Conservation (phyloP, 2,113 vertebrate species). For the Cricetomys ansorgei region DNA sequence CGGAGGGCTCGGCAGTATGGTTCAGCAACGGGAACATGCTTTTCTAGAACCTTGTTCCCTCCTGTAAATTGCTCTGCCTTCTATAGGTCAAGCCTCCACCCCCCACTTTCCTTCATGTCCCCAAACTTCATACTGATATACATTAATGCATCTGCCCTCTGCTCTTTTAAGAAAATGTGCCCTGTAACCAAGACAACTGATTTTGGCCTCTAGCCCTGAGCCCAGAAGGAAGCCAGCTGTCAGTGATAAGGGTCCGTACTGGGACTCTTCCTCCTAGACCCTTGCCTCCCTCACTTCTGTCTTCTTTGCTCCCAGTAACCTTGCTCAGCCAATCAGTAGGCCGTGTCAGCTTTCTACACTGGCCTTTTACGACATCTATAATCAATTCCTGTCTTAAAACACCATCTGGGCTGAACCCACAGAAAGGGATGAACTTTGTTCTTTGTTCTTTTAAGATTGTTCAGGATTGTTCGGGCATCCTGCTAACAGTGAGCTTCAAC, state of each 20-base stretch:
- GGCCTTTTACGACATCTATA: constrained; percentile 48
- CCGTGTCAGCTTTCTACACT: neutral
- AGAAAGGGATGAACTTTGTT: constrained; percentile 39
- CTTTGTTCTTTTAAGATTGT: neutral
- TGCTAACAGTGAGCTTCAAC: neutral
- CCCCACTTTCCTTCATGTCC: neutral
- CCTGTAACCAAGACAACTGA: constrained; percentile 67
- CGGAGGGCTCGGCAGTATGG: neutral
- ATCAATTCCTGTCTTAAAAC: constrained; percentile 58
- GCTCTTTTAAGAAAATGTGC: constrained; percentile 35
- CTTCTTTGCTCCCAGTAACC: constrained; percentile 27
- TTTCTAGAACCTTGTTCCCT: neutral
- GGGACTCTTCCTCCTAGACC: constrained; percentile 33
- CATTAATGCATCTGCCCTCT: constrained; percentile 62
- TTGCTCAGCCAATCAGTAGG: constrained; percentile 35
- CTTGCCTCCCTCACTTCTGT: neutral
- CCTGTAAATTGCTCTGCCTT: neutral
- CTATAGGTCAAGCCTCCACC: neutral
- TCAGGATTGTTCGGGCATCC: neutral
- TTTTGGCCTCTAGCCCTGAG: constrained; percentile 25
- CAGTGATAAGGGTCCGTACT: neutral
- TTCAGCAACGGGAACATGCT: neutral
- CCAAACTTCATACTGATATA: constrained; percentile 29
- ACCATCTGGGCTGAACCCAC: constrained; percentile 50
- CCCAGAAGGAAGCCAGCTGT: constrained; percentile 31